Percentiles rank a stretch among this genome's conserved stretches.
Evolutionary conservation across 2,113 vertebrate genomes (phyloP).

Genomic region (Callionymus lyra): DNA sequence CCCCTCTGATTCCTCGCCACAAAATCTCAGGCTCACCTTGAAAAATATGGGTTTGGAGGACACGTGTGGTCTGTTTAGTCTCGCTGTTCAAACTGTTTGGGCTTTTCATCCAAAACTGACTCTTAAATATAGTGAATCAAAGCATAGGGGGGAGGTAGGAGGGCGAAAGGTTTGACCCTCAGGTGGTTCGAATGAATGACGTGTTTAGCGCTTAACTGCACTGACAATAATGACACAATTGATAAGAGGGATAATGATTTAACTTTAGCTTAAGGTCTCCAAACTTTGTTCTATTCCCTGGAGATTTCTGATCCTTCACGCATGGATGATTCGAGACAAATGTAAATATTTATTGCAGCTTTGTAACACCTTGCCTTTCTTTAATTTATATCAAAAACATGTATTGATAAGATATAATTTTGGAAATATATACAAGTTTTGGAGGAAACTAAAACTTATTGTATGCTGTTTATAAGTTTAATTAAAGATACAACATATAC

Average conservation of each 20-base stretch:
- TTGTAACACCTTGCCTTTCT: no score
- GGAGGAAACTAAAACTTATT: no score
- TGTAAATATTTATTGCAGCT: no score
- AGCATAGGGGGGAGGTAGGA: constrained; percentile 1
- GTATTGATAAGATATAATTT: no score
- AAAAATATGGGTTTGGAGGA: constrained; percentile 34
- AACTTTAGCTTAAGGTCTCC: constrained; percentile 11
- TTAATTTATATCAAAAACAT: no score
- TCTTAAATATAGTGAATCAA: constrained; percentile 6
- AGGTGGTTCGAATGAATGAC: no score
- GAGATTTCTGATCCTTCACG: no score
- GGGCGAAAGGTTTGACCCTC: neutral
- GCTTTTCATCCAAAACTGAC: constrained; percentile 29
- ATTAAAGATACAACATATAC: no score
- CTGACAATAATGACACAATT: neutral
- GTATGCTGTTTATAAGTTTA: no score
- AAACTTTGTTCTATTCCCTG: constrained; percentile 15
- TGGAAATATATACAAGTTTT: no score
- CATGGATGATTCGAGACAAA: no score
- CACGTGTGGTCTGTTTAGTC: constrained; percentile 68
- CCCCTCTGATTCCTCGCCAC: constrained; percentile 11
- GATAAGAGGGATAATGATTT: constrained; percentile 4
- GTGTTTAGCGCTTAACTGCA: no score
- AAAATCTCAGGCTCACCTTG: constrained; percentile 27
- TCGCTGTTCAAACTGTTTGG: constrained; percentile 41